These are phyloP conservation scores for Urocynchramus pylzowi DNA, from an alignment of 2,113 vertebrate species.

Conservation along the genomic window DNA sequence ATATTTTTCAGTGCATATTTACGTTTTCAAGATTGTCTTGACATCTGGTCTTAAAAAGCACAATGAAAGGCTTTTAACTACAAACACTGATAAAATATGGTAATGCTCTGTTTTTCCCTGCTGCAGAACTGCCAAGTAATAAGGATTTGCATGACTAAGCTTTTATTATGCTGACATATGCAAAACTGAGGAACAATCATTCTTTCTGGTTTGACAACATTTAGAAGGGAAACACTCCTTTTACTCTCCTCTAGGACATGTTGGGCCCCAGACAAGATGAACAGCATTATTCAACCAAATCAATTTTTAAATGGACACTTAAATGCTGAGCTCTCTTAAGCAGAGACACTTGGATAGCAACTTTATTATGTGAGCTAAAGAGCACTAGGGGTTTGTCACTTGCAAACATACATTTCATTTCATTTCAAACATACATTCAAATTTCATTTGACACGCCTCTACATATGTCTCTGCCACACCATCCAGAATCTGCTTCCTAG, in stretches of 20 bases:
- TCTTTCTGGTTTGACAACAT: constrained; percentile 52
- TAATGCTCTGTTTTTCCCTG: constrained; percentile 22
- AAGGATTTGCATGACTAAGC: constrained; percentile 76
- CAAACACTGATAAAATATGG: constrained; percentile 65
- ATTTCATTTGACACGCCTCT: background rate
- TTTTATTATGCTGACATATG: constrained; percentile 64
- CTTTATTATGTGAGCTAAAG: constrained; percentile 16
- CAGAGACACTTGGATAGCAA: background rate
- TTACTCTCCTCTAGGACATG: constrained; percentile 2
- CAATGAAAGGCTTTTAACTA: constrained; percentile 63
- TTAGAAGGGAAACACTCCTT: constrained; percentile 59
- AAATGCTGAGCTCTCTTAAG: constrained; percentile 36
- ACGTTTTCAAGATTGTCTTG: constrained; percentile 52
- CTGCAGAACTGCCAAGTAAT: constrained; percentile 63
- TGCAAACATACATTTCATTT: background rate
- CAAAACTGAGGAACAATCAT: constrained; percentile 53
- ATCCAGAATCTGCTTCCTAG: background rate
- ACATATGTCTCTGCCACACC: background rate
- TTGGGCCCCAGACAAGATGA: constrained; percentile 9
- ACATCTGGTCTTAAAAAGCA: constrained; percentile 69
- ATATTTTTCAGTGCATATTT: constrained; percentile 44
- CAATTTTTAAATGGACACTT: constrained; percentile 16
- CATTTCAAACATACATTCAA: no score
- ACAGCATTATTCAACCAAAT: background rate
- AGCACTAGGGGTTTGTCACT: background rate